Conservation (phyloP, 1,140 invertebrate genomes). For the Rhynchophorus ferrugineus region DNA sequence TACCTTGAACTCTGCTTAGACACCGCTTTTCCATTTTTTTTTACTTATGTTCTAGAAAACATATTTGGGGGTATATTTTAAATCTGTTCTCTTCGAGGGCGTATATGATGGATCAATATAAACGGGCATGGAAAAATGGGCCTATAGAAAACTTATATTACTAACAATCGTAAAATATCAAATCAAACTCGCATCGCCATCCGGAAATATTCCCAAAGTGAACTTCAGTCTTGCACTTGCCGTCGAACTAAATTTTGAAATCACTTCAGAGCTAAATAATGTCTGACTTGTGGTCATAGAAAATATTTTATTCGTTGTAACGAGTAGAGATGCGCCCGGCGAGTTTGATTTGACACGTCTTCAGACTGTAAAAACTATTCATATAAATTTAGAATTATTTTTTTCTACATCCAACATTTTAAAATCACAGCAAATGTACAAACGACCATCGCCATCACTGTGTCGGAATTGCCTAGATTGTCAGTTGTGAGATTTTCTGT, state of each 20-base stretch:
- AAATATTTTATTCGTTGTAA: too few species aligned
- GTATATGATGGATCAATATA: not conserved
- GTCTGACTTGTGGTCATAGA: too few species aligned
- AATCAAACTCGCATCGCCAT: not conserved
- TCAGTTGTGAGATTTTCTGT: not conserved
- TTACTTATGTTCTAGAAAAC: not conserved
- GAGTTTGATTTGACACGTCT: constrained; percentile 11
- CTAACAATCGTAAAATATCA: not conserved
- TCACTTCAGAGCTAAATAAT: too few species aligned
- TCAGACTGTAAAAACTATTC: constrained; percentile 9
- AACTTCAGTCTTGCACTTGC: not conserved
- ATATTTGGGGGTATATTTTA: not conserved
- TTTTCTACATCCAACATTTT: constrained; percentile 31
- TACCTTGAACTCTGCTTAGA: not conserved
- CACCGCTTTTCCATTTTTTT: not conserved
- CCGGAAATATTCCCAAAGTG: not conserved
- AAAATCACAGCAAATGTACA: constrained; percentile 37
- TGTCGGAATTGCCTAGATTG: not conserved
- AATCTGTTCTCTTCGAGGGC: constrained; percentile 1
- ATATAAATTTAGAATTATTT: constrained; percentile 26
- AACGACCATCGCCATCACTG: constrained; percentile 16
- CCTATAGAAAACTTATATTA: not conserved
- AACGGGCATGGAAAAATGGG: not conserved
- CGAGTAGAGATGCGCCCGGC: too few species aligned
- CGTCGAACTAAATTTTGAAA: not conserved